Base-by-base conservation (phyloP, 1,140 invertebrate species). In the Gerris buenoi region DNA sequence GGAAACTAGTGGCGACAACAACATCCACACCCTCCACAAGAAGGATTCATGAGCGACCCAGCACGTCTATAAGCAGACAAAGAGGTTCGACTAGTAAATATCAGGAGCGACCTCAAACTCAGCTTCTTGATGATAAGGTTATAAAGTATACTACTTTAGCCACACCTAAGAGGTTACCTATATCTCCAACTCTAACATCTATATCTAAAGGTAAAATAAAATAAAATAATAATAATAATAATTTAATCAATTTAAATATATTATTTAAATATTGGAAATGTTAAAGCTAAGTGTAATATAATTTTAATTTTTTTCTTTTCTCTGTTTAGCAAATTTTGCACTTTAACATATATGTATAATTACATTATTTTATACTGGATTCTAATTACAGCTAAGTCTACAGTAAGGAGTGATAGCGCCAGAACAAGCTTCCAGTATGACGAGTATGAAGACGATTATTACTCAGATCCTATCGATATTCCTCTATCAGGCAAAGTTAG, bases 401-500 rank as follows among this genome's bases (percentile, higher is more conserved):
- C 33, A 46, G 33, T 46, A 10, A 46, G 33, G 18, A 46, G 33
- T 46, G 33, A 46, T 59, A 60, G 33, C 22, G 2, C 28, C 28
- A 2, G 63, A 25, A 14, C 56, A 15, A 58, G 79, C 76, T 63
- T 77, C 71, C 71, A 77, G 75, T 72, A 78, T 72, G 74, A 78
- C 74, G 77, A 80, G 74, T 72, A 78, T 74, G 59, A 80, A 75
- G 65, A 70, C 5, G 71, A 73, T 57, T 71, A 73, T 58, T 71
- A 71, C 61, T 76, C 76, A 65, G 79, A 82, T 59, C 74, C 74
- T 5, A 73, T 76, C 5, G 73, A 73, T 23, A 64, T 74, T n/a
- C 75, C 75, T 0, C 76, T 82, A 18, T 80, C 81, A 18, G 81
- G 81, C 0, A 87, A 87, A 74, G 81, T 78, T 3, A 63, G 79